phyloP scores from a whole-genome alignment of 37 sponge, comb jelly and placozoan genomes.

The Eunapius fragilis region DNA sequence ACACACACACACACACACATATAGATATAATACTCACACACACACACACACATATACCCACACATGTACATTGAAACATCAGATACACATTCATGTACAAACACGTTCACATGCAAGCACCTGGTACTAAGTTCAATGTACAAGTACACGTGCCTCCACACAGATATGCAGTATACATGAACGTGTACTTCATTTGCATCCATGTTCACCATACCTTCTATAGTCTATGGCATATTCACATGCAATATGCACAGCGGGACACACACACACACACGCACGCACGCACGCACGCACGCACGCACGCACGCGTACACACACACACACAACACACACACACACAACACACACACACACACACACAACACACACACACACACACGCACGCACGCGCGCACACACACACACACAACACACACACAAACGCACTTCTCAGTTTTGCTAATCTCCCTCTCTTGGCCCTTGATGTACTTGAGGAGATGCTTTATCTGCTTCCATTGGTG shows the following conservation, averaged over 20 bases:
- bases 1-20: conserved; percentile 38
- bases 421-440: conserved; percentile 60
- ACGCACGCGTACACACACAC: conserved; percentile 42
- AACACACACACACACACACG: not conserved
- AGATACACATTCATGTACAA: conserved; percentile 24
- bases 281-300: conserved; percentile 47
- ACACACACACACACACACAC: too few relatives aligned
- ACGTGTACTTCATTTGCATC: too few relatives aligned
- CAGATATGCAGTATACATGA: too few relatives aligned
- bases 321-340: too few relatives aligned
- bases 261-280: conserved; percentile 46
- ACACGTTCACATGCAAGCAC: too few relatives aligned
- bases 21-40: conserved; percentile 35
- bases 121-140: too few relatives aligned
- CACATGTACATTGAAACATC: conserved; percentile 27
- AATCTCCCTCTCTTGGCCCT: conserved; percentile 65
- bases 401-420: not conserved
- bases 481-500: conserved; percentile 74
- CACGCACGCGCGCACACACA: too few relatives aligned
- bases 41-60: conserved; percentile 38
- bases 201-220: too few relatives aligned
- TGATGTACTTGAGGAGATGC: conserved; percentile 67
- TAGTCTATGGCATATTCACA: too few relatives aligned
- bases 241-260: too few relatives aligned
- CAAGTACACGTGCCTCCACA: too few relatives aligned